Conservation (phyloP, 2,797 vertebrate species). For the Anableps anableps region DNA sequence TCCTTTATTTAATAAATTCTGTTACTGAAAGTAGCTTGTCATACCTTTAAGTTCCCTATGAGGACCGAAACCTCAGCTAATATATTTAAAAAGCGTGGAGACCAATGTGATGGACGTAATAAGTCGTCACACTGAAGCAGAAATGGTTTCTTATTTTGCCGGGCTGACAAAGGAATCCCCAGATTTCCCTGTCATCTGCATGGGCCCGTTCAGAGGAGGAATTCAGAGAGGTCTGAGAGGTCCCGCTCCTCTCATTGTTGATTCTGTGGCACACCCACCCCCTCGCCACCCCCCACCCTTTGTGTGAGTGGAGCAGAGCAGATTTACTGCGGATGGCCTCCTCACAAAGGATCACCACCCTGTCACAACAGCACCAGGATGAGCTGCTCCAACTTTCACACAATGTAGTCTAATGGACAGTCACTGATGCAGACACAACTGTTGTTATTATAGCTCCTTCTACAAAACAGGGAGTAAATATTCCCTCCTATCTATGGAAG, state of each 20-base stretch:
- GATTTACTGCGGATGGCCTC: constrained; percentile 78
- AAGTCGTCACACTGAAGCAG: constrained; percentile 12
- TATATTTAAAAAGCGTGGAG: neutral
- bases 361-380: constrained; percentile 79
- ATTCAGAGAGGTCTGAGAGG: constrained; percentile 70
- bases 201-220: constrained; percentile 69
- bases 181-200: constrained; percentile 67
- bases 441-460: constrained; percentile 25
- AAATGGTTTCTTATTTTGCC: constrained; percentile 47
- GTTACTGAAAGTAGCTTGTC: neutral
- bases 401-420: constrained; percentile 62
- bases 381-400: constrained; percentile 71
- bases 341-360: constrained; percentile 69
- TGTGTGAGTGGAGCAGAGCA: constrained; percentile 74
- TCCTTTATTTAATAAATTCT: neutral
- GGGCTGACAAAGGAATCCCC: constrained; percentile 67
- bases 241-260: constrained; percentile 77
- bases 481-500: neutral
- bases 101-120: constrained; percentile 17
- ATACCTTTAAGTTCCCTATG: neutral
- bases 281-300: constrained; percentile 67
- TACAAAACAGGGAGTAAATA: neutral
- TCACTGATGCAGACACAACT: constrained; percentile 63
- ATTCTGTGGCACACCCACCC: constrained; percentile 61
- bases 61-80: neutral